Evolutionary conservation across 1,140 invertebrate genomes (phyloP).

Genomic region (Wasmannia auropunctata): DNA sequence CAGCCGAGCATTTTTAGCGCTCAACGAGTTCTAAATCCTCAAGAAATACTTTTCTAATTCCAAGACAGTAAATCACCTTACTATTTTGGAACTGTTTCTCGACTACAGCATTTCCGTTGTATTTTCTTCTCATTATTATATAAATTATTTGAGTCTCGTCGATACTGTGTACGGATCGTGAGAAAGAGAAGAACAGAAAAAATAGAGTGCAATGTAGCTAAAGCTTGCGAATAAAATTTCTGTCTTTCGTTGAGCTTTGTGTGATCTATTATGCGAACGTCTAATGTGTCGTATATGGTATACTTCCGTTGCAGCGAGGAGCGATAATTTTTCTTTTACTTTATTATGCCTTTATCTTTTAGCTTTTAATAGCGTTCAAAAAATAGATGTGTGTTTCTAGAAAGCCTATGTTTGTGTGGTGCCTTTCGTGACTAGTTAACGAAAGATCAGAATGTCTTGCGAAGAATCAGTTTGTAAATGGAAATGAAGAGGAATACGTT

Average conservation of each 20-base stretch:
- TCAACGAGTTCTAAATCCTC: not conserved
- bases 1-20: constrained; percentile 4
- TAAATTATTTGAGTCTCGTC: not conserved
- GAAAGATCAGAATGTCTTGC: not conserved
- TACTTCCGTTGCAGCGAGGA: constrained; percentile 26
- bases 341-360: constrained; percentile 10
- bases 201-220: constrained; percentile 14
- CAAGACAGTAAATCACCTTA: constrained; percentile 54
- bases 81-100: constrained; percentile 30
- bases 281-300: not conserved
- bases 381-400: constrained; percentile 4
- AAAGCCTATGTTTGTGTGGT: not conserved
- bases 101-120: not conserved
- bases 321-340: not conserved
- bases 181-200: not conserved
- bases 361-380: constrained; percentile 1
- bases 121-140: not conserved
- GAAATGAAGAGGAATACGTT: not conserved
- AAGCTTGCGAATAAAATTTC: not conserved
- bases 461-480: not conserved
- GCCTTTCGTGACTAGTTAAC: not conserved
- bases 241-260: constrained; percentile 14
- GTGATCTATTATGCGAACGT: not conserved
- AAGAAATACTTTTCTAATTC: constrained; percentile 28
- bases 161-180: not conserved